Conservation (phyloP, 2,113 vertebrate species). For the Phyllostomus discolor region DNA sequence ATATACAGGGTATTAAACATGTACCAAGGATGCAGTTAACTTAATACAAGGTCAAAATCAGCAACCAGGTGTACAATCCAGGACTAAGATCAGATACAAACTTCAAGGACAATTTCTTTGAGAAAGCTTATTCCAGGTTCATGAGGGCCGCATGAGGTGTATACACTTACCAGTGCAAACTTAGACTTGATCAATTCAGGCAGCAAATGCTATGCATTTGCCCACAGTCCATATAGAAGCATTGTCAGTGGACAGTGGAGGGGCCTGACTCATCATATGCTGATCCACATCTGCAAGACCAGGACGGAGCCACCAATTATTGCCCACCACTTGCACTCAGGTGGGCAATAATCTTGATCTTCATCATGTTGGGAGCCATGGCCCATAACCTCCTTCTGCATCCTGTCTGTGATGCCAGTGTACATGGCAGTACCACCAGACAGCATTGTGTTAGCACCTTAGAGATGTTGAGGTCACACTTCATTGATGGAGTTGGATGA, state of each 20-base stretch:
- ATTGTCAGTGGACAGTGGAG: conserved; percentile 87
- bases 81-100: conserved; percentile 71
- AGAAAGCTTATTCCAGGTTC: conserved; percentile 85
- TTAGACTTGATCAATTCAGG: conserved; percentile 65
- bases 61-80: conserved; percentile 58
- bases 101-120: conserved; percentile 80
- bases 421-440: too few relatives aligned
- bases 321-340: conserved; percentile 87
- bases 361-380: too few relatives aligned
- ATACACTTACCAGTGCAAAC: conserved; percentile 77
- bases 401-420: too few relatives aligned
- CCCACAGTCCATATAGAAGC: conserved; percentile 83
- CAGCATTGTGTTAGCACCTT: too few relatives aligned
- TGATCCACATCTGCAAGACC: conserved; percentile 99
- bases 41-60: conserved; percentile 60
- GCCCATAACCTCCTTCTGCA: too few relatives aligned
- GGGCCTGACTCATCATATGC: conserved; percentile 88
- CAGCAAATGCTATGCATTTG: conserved; percentile 67
- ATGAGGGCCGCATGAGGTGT: conserved; percentile 83
- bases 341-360: conserved; percentile 63
- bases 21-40: conserved; percentile 65
- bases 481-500: too few relatives aligned
- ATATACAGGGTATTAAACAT: conserved; percentile 76
- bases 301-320: conserved; percentile 94
- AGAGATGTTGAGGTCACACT: too few relatives aligned